Percentiles rank a stretch among this genome's conserved stretches.
Conservation (phyloP, 2,888 invertebrate genomes). For the Baronia brevicornis region DNA sequence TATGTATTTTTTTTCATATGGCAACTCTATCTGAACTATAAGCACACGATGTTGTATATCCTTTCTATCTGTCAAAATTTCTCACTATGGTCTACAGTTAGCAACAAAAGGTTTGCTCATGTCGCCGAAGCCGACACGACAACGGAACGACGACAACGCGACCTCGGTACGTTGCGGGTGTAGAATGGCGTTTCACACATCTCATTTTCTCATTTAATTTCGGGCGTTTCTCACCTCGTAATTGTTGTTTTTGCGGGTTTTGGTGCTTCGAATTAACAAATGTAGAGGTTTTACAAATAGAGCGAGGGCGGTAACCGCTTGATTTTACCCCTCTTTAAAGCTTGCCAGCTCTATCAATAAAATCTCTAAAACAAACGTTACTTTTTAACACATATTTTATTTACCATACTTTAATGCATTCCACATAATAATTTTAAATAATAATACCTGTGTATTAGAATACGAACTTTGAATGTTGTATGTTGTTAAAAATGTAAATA, state of each 20-base stretch:
- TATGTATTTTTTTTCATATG: too few relatives aligned
- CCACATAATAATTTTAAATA: too few relatives aligned
- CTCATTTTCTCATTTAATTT: conserved; percentile 3
- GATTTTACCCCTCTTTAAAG: too few relatives aligned
- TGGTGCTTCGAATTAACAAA: conserved; percentile 11
- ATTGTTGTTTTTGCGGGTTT: conserved; percentile 9
- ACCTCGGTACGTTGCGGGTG: conserved; percentile 53
- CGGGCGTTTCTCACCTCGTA: conserved; percentile 8
- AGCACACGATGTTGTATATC: conserved; percentile 12
- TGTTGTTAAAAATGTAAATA: too few relatives aligned
- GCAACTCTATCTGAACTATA: too few relatives aligned
- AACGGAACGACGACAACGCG: conserved; percentile 37
- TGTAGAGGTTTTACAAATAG: conserved; percentile 11
- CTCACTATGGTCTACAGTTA: conserved; percentile 51
- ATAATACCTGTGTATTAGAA: too few relatives aligned
- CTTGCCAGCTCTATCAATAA: too few relatives aligned
- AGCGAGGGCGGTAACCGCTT: too few relatives aligned
- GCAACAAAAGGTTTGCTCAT: conserved; percentile 61
- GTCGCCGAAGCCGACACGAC: conserved; percentile 55
- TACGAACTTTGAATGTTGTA: too few relatives aligned
- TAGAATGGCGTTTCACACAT: conserved; percentile 20
- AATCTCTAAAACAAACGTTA: too few relatives aligned
- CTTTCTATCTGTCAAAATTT: conserved; percentile 22
- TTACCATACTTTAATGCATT: too few relatives aligned
- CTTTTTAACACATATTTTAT: too few relatives aligned